phyloP scores from a whole-genome alignment of 1,140 invertebrate species.

The Nebria ingens region DNA sequence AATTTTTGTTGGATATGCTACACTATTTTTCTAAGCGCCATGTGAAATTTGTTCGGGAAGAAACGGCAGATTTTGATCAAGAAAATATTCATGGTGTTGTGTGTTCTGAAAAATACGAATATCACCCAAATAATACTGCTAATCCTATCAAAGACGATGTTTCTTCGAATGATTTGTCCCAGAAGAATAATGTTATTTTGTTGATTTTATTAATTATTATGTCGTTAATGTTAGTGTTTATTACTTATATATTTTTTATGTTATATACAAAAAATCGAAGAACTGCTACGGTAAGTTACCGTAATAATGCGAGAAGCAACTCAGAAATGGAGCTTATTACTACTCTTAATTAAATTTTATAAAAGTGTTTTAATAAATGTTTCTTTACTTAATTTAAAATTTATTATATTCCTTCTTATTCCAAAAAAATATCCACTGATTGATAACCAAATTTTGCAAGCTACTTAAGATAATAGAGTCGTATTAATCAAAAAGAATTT shows the following conservation, averaged over 20 bases:
- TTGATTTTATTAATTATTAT: neutral
- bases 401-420: no score
- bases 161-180: neutral
- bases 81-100: neutral
- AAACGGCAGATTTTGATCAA: neutral
- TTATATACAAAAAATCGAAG: neutral
- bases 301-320: neutral
- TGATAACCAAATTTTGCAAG: no score
- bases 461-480: no score
- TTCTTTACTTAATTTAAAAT: no score
- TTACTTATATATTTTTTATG: slow-evolving; percentile 1
- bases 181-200: neutral
- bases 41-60: neutral
- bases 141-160: neutral
- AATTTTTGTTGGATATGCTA: neutral
- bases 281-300: neutral
- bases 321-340: slow-evolving; percentile 4
- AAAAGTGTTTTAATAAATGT: no score
- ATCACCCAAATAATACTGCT: neutral
- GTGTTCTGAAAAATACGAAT: neutral
- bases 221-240: neutral
- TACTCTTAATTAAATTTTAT: no score
- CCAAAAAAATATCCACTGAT: no score
- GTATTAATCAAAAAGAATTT: no score
- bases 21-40: neutral